These are phyloP conservation scores for Gymnoscopelus braueri DNA, from an alignment of 2,797 vertebrate species.

Conservation along the genomic window DNA sequence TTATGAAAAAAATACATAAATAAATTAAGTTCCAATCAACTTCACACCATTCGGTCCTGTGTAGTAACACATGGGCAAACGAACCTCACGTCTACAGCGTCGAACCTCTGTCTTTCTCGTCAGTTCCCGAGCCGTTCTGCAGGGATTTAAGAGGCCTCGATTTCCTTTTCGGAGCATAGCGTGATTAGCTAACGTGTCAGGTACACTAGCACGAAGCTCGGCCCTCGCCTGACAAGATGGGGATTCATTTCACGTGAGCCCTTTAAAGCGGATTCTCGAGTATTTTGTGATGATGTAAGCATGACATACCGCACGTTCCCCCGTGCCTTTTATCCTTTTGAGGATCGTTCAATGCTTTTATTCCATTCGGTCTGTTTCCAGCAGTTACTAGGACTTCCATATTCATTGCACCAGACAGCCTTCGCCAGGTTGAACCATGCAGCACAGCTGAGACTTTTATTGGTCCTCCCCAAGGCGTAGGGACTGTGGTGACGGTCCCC, in stretches of 20 bases:
- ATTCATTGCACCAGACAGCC: background rate
- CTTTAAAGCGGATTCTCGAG: too few relatives aligned
- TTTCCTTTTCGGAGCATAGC: background rate
- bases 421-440: background rate
- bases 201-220: background rate
- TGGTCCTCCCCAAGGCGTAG: slow-evolving; percentile 14
- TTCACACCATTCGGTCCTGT: background rate
- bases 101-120: background rate
- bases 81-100: background rate
- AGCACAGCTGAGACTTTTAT: slow-evolving; percentile 5
- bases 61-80: background rate
- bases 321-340: background rate
- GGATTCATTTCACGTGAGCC: too few relatives aligned
- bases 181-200: background rate
- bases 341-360: background rate
- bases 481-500: slow-evolving; percentile 21
- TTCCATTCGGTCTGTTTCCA: slow-evolving; percentile 3
- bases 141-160: background rate
- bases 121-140: background rate
- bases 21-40: too few relatives aligned
- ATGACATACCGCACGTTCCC: background rate
- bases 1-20: too few relatives aligned
- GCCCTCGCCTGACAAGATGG: background rate
- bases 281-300: background rate
- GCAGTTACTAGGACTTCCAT: background rate